Base-by-base conservation (phyloP, 2,797 vertebrate species). In the Trachops cirrhosus region DNA sequence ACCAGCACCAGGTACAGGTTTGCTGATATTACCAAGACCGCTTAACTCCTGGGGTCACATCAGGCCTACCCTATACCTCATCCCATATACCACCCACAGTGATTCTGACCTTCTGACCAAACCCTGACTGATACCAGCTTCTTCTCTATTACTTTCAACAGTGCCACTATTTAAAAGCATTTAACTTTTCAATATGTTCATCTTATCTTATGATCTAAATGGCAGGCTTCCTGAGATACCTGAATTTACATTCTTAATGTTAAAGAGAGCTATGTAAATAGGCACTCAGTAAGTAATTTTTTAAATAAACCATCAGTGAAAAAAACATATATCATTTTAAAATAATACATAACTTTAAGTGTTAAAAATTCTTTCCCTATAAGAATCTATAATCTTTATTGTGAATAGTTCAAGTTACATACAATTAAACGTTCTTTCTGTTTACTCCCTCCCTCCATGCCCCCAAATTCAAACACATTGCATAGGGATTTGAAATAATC, bases 221-320 rank as follows among this genome's bases (percentile, higher is more conserved):
- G 50, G 62, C 32, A 71, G 37, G 37, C 32, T 85, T 90, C 73
- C 48, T 73, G 57, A 90, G 50, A 85, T 19, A 34, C 4, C 32
- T n/a, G 54, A 85, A 83, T 92, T 91, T 83, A 57, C 39, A 54
- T 68, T 94, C 57, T 90, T 75, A 54, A 57, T 18, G 15, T 85
- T 92, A 94, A 70, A 86, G 71, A 84, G 62, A 88, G 59, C 12
- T 22, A 54, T 48, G 50, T 64, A 96, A 91, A 84, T n/a, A 94
- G 62, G 52, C 57, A 26, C 39, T 94, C 50, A 48, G 77, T 39
- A 82, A 85, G 62, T 62, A 67, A 94, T 67, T 84, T 54, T 54
- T 70, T 54, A 75, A 88, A 88, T 83, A 59, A 95, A 71, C 34
- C 78, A 96, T 67, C n/a, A 71, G 19, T 64, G 12, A 26, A 95